These are phyloP conservation scores for Antheraea yamamai DNA, from an alignment of 2,888 invertebrate genomes.

Conservation along the genomic window DNA sequence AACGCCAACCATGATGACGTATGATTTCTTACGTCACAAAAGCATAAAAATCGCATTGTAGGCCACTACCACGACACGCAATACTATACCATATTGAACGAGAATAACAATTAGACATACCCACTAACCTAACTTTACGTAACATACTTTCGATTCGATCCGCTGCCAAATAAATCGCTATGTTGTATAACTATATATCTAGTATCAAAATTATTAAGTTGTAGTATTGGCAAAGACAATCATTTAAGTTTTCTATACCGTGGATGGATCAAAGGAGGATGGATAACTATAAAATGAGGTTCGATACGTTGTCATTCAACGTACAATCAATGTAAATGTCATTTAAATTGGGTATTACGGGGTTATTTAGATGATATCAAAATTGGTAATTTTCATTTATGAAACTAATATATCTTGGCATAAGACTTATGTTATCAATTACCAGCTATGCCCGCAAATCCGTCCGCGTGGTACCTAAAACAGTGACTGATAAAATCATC, in stretches of 20 bases:
- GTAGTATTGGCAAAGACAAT: slow-evolving; percentile 6
- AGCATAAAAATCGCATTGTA: slow-evolving; percentile 26
- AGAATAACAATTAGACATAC: slow-evolving; percentile 28
- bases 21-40: slow-evolving; percentile 16
- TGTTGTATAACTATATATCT: slow-evolving; percentile 9
- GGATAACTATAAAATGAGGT: too few species aligned
- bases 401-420: too few species aligned
- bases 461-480: too few species aligned
- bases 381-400: too few species aligned
- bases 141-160: slow-evolving; percentile 33
- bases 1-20: slow-evolving; percentile 4
- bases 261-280: too few species aligned
- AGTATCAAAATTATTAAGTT: slow-evolving; percentile 26
- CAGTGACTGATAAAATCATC: too few species aligned
- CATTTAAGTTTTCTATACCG: not conserved
- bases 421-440: too few species aligned
- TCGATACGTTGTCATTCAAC: too few species aligned
- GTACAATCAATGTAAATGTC: too few species aligned
- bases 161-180: slow-evolving; percentile 17
- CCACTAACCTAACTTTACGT: slow-evolving; percentile 25
- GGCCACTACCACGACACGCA: slow-evolving; percentile 35
- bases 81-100: slow-evolving; percentile 21
- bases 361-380: too few species aligned
- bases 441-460: too few species aligned
- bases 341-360: too few species aligned